Evolutionary conservation across 2,113 vertebrate species (phyloP), one percentile per base, ranked within the genome.

Genomic region (Zosterops borbonicus): DNA sequence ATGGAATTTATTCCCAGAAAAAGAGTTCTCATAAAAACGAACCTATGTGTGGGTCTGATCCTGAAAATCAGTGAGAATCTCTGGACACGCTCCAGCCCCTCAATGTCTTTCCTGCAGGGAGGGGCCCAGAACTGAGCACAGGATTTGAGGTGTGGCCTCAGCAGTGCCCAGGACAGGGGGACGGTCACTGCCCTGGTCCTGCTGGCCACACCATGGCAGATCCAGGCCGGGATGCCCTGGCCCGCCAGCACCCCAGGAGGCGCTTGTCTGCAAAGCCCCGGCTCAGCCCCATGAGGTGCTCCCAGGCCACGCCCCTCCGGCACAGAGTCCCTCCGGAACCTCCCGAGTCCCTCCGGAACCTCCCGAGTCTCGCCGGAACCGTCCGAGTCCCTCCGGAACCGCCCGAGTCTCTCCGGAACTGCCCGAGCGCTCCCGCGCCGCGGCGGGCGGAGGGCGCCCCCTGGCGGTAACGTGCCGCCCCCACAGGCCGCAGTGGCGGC

Each of bases 201-300:
- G 81, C 81, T 73, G 67, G 37, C 67, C 68, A 44, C 56, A 37
- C 9, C 9, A 17, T 0, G 16, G 49, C 49, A 39, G 81, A 13
- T 2, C 17, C 47, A 53, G 69, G 39, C 17, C 39, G 27, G 47
- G 58, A 28, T 35, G 44, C 35, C 9, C 1, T 0, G 9, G 41
- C 42, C 42, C 9, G 3, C 20, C 42, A 6, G 12, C 6, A 10
- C 8, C 35, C 18, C 42, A 4, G 18, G 11, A 7, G 9, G 15
- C 4, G 7, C 14, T 18, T 9, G 11, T 2, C 49, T 33, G 10
- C 24, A 2, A 2, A 18, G 24, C 17, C 23, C 27, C 1, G 11
- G 5, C 35, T 2, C 9, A 13, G 23, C 31, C 42, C 39, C 31
- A 9, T 2, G 6, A 5, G 6, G 2, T 0, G 22, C 12, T 56